These are phyloP conservation scores for Cydia pomonella DNA, from an alignment of 1,140 invertebrate species.

Conservation along the genomic window DNA sequence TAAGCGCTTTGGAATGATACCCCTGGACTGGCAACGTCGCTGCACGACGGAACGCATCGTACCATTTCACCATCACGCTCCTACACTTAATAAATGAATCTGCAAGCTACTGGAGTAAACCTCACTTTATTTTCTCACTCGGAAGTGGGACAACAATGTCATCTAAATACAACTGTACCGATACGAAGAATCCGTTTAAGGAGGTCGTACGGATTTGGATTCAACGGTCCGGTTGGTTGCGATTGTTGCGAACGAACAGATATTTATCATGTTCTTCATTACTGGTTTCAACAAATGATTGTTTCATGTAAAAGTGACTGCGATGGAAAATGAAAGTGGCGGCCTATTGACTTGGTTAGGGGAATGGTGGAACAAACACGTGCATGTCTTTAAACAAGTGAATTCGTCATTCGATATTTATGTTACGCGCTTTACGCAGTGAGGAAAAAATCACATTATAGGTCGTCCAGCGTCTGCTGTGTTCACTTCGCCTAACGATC, in stretches of 20 bases:
- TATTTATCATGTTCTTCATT: conserved; percentile 16
- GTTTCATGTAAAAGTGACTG: conserved; percentile 24
- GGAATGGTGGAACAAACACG: conserved; percentile 17
- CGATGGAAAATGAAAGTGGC: conserved; percentile 23
- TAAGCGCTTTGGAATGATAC: neutral
- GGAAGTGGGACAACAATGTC: conserved; percentile 27
- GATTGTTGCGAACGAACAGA: conserved; percentile 1
- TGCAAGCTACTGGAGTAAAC: conserved; percentile 9
- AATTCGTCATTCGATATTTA: conserved; percentile 12
- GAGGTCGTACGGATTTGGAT: conserved; percentile 30
- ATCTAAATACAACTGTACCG: conserved; percentile 32
- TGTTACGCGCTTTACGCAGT: neutral
- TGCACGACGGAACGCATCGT: conserved; percentile 56
- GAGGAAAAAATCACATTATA: neutral
- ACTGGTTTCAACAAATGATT: neutral
- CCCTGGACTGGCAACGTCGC: conserved; percentile 69
- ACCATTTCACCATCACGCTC: conserved; percentile 62
- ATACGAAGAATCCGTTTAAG: conserved; percentile 32
- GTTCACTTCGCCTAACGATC: neutral
- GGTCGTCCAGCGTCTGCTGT: neutral
- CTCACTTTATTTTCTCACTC: conserved; percentile 23
- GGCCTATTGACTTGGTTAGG: conserved; percentile 18
- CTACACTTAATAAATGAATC: conserved; percentile 15
- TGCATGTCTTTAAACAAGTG: neutral
- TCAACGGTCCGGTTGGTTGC: conserved; percentile 17